A percentile compares a stretch with the other conserved stretches of the same genome.
Conservation (phyloP, 2,888 invertebrate genomes). For the Conistra vaccinii region DNA sequence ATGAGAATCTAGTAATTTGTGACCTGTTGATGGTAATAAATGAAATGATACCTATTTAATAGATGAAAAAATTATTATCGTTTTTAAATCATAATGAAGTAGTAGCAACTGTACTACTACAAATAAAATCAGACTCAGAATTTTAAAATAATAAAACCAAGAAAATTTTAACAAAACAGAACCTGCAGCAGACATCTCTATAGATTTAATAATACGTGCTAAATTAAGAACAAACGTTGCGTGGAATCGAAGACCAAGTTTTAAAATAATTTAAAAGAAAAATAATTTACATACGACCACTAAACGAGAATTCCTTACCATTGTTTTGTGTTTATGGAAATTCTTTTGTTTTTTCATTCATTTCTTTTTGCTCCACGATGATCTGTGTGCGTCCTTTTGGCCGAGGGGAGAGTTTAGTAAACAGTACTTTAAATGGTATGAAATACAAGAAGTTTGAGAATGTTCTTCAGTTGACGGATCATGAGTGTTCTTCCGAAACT, state of each 20-base stretch:
- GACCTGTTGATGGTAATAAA: not conserved
- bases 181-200: conserved; percentile 14
- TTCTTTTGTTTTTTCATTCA: conserved; percentile 15
- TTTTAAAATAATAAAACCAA: conserved; percentile 1
- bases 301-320: conserved; percentile 54
- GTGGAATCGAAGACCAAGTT: conserved; percentile 45
- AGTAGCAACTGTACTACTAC: not conserved
- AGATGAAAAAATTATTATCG: not conserved
- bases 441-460: conserved; percentile 1
- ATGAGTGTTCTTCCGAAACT: conserved; percentile 3
- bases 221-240: conserved; percentile 46
- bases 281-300: conserved; percentile 46
- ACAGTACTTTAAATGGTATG: conserved; percentile 15
- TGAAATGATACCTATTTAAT: no score
- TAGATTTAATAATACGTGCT: conserved; percentile 27
- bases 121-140: not conserved
- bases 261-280: conserved; percentile 50
- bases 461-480: not conserved
- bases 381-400: conserved; percentile 8
- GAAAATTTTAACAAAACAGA: conserved; percentile 16
- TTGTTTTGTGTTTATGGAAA: conserved; percentile 47
- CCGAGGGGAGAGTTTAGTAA: conserved; percentile 16
- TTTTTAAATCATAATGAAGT: not conserved
- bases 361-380: conserved; percentile 5
- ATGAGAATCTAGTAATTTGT: not conserved